Evolutionary conservation across 2,888 invertebrate species (phyloP), one percentile per base, ranked within the genome.

Genomic region (Drosophila suboccidentalis): DNA sequence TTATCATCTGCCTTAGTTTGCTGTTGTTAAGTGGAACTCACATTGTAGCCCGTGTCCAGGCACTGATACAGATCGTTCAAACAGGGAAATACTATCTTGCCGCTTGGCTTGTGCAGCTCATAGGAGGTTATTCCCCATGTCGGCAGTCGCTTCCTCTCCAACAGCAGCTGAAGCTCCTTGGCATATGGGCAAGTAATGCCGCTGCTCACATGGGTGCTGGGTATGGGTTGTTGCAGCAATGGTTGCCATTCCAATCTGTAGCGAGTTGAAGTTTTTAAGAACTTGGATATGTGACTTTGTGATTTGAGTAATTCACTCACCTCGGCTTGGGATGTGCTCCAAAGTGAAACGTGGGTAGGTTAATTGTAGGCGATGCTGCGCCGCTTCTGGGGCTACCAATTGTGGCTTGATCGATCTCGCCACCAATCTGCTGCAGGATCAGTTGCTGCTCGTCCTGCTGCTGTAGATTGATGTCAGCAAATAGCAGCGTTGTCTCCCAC

Each of bases 91-190:
- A 98, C 95, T 81, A 99, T 95, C 88, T 96, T 95, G 29, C 98
- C 98, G 26, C 96, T 95, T 8, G 94, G 94, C 36, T 95, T 94
- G 86, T 98, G 97, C 57, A 98, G 94, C 92, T 98, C 98, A 90
- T 98, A 99, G 0, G 97, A 97, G 0, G 98, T 98, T 63, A 99
- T 98, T 22, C 99, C 98, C 96, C 97, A 97, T 0, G 97, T 97
- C 0, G 98, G 96, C 44, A 98, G 94, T 60, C 99, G 94, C 93
- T 98, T 98, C 29, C 99, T 93, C 92, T 99, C 99, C 94, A 97
- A 96, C 69, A 98, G 94, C 57, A 99, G 92, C 91, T 98, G 97
- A 91, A 98, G 98, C 91, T 98, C 98, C 38, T 97, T 94, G 0
- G 97, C 97, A 94, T 96, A 95, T 43, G 93, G 93, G 87, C 93